A percentile compares a stretch with the other conserved stretches of the same genome.
Evolutionary conservation across 2,797 vertebrate species (phyloP).

Genomic region (Myiotriccus ornatus): DNA sequence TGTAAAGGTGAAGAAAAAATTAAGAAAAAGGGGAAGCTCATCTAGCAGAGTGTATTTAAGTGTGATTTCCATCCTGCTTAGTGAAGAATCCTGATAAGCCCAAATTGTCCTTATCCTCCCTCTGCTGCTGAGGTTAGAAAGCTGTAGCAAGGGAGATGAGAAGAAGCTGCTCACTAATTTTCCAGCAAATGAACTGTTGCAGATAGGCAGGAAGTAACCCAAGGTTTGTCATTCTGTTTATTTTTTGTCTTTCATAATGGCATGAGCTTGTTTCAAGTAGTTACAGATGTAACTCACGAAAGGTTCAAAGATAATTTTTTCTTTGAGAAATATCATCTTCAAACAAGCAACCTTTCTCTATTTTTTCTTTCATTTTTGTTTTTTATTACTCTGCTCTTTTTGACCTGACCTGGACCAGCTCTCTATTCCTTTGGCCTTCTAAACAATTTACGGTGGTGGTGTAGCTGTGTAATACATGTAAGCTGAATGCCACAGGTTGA

Average conservation of each 20-base stretch:
- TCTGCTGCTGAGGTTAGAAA: not conserved
- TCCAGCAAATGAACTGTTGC: not conserved
- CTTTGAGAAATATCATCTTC: not conserved
- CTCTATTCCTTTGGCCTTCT: not conserved
- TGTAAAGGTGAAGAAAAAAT: not conserved
- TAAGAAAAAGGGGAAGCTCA: not conserved
- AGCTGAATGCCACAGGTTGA: not conserved
- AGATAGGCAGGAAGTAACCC: not conserved
- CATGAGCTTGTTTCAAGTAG: not conserved
- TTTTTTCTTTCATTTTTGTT: not conserved
- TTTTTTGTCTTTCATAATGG: not conserved
- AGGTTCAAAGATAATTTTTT: not conserved
- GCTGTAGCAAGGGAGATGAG: not conserved
- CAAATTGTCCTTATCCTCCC: not conserved
- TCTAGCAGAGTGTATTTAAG: not conserved
- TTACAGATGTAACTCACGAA: not conserved
- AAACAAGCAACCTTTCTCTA: not conserved
- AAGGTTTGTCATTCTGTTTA: not conserved
- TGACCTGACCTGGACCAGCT: not conserved
- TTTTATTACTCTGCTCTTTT: not conserved
- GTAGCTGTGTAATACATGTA: not conserved
- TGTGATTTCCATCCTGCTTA: not conserved
- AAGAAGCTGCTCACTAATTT: not conserved
- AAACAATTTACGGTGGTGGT: not conserved
- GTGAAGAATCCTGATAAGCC: not conserved